phyloP scores from a whole-genome alignment of 2,113 vertebrate species.

The Terrapene triunguis region DNA sequence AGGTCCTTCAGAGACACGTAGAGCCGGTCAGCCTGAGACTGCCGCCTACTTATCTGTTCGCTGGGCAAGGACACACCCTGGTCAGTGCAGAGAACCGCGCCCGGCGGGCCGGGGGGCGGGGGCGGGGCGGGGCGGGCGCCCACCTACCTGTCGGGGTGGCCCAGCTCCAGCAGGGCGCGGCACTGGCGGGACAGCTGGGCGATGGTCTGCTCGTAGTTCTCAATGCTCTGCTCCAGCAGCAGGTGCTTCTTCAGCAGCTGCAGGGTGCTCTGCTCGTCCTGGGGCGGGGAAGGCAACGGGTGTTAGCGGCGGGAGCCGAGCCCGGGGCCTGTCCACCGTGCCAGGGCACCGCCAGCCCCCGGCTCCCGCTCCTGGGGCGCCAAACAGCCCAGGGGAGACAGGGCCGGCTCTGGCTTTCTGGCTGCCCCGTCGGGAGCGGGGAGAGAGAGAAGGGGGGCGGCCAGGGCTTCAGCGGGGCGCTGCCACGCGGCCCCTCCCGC shows the following conservation, averaged over 20 bases:
- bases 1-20: conserved; percentile 98
- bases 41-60: conserved; percentile 94
- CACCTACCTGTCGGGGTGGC: conserved; percentile 91
- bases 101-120: neutral
- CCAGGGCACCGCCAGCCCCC: too few species aligned
- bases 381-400: too few species aligned
- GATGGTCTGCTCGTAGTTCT: conserved; percentile 96
- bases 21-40: conserved; percentile 96
- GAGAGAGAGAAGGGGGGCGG: too few species aligned
- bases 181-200: conserved; percentile 93
- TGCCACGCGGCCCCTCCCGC: too few species aligned
- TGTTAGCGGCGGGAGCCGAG: neutral
- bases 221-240: conserved; percentile 90
- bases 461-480: too few species aligned
- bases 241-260: conserved; percentile 96
- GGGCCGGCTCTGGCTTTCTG: too few species aligned
- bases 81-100: neutral
- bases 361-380: too few species aligned
- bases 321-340: too few species aligned
- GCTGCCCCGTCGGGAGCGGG: too few species aligned
- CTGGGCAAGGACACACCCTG: conserved; percentile 73
- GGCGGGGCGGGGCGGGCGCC: neutral
- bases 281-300: neutral
- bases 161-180: conserved; percentile 90
- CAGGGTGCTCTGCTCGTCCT: conserved; percentile 95